A percentile compares a stretch with the other conserved stretches of the same genome.
phyloP scores from a whole-genome alignment of 1,140 invertebrate species.

The Drosophila pectinifera region DNA sequence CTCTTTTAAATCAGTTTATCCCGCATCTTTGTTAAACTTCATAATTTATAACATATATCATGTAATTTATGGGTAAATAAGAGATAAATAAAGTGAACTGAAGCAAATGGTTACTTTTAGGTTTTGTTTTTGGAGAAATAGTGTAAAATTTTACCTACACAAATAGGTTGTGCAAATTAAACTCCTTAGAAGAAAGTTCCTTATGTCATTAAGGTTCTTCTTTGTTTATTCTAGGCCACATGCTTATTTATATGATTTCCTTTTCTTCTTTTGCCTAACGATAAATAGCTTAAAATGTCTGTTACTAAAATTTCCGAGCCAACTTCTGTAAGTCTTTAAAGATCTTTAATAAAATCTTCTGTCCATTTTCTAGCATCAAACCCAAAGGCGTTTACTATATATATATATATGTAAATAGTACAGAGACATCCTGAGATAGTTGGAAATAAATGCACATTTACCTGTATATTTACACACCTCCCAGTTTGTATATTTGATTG shows the following conservation, averaged over 20 bases:
- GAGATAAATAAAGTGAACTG: background rate
- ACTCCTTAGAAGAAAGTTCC: too few species aligned
- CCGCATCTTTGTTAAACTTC: background rate
- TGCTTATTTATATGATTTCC: too few species aligned
- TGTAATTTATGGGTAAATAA: too few species aligned
- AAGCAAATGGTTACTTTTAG: too few species aligned
- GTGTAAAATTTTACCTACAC: too few species aligned
- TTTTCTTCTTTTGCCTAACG: background rate
- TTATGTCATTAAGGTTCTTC: too few species aligned
- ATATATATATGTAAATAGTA: background rate
- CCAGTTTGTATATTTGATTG: constrained; percentile 31
- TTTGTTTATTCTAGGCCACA: too few species aligned
- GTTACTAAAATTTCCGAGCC: too few species aligned
- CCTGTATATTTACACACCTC: constrained; percentile 5
- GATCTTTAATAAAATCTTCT: background rate
- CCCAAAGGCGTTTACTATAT: background rate
- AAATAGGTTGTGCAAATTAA: too few species aligned
- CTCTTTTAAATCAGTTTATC: background rate
- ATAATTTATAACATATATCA: background rate
- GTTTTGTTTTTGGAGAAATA: too few species aligned
- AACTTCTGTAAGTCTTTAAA: too few species aligned
- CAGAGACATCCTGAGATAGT: background rate
- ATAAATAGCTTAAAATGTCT: too few species aligned
- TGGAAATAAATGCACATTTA: constrained; percentile 4
- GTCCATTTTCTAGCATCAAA: background rate